Percentiles rank a stretch among this genome's conserved stretches.
These are phyloP conservation scores for Cacatua alba DNA, from an alignment of 2,113 vertebrate species.

Conservation along the genomic window DNA sequence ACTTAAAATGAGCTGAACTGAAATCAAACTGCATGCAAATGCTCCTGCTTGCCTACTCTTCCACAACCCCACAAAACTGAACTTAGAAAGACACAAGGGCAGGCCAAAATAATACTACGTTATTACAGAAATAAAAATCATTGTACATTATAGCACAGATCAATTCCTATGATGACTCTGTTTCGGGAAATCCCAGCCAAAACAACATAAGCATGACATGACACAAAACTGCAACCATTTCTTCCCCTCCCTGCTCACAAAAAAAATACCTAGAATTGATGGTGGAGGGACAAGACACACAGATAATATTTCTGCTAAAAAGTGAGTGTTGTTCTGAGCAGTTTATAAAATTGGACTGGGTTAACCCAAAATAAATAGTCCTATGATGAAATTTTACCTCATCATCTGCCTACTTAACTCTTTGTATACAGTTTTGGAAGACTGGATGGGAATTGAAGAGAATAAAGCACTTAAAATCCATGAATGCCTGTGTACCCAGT, in stretches of 20 bases:
- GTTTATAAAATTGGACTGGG: neutral
- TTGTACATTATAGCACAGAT: neutral
- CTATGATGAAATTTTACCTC: neutral
- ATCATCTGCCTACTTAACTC: neutral
- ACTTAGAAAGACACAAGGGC: neutral
- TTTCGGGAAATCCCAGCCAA: neutral
- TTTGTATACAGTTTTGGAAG: neutral
- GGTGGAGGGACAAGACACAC: neutral
- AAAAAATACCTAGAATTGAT: neutral
- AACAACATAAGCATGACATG: accelerated
- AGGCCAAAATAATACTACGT: neutral
- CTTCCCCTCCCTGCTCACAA: neutral
- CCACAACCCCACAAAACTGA: neutral
- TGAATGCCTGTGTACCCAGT: neutral
- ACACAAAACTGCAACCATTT: neutral
- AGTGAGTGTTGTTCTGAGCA: neutral
- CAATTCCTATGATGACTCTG: neutral
- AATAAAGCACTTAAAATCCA: neutral
- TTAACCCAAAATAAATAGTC: neutral
- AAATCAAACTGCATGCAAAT: neutral
- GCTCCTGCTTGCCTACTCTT: neutral
- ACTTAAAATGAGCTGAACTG: neutral
- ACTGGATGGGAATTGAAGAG: neutral
- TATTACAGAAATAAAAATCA: neutral
- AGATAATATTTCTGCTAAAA: neutral